Evolutionary conservation across 2,888 invertebrate species (phyloP), one percentile per base, ranked within the genome.

Genomic region (Euproctis similis): DNA sequence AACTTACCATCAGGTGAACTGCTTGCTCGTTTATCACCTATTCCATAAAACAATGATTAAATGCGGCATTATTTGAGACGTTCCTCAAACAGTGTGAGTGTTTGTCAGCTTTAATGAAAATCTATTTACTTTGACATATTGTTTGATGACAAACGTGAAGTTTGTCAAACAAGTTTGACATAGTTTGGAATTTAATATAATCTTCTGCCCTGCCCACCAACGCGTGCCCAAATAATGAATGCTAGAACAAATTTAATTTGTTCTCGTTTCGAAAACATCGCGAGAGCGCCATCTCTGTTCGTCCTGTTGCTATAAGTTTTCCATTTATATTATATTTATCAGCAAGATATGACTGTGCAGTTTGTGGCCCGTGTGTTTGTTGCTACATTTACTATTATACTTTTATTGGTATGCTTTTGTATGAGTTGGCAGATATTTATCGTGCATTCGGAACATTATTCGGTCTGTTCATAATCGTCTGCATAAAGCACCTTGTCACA

Each of bases 381-480:
- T 76, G 74, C 76, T 76, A 73, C 80, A 73, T 80, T 80, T 70
- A 75, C 82, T 81, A 84, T 82, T 81, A 81, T 81, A 80, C 70
- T 82, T 81, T 82, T 84, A 82, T 82, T 84, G 77, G 77, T 74
- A 74, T 70, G 74, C 82, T 80, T 81, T 84, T 84, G 81, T 84
- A 81, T 84, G 84, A 82, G 82, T 76, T 84, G 81, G 84, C 84
- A 82, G 84, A 82, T 84, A 84, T 84, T 84, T 84, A 84, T 84
- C 84, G 82, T 71, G 70, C 75, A 81, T n/a, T 78, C 63, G 75
- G 72, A 78, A 80, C 80, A 80, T 82, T 81, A 82, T 81, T 82
- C 78, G 81, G 78, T 74, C 68, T 61, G 75, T 65, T 75, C 76
- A 78, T 81, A 82, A 81, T 78, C 81, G 77, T 75, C 71, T 69